A percentile compares a stretch with the other conserved stretches of the same genome.
phyloP scores from a whole-genome alignment of 2,888 invertebrate species.

The Zonitis immaculata region DNA sequence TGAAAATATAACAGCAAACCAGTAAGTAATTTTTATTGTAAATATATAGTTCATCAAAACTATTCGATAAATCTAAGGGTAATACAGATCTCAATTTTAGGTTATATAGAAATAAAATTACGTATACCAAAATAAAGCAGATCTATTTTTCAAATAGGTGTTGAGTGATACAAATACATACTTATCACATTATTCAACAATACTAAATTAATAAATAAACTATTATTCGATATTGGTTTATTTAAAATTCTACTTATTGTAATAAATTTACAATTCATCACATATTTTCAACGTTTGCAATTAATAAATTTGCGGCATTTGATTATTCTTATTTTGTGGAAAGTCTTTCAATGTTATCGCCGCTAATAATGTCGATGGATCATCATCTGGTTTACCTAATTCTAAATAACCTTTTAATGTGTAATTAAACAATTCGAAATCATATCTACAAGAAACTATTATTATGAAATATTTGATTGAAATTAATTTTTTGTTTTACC shows the following conservation, averaged over 20 bases:
- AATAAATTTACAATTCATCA: too few species aligned
- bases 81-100: too few species aligned
- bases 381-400: conserved; percentile 50
- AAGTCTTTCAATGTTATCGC: conserved; percentile 42
- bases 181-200: conserved; percentile 16
- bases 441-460: conserved; percentile 60
- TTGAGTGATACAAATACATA: conserved; percentile 9
- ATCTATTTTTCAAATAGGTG: not conserved
- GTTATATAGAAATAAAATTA: not conserved
- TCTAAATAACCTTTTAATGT: conserved; percentile 67
- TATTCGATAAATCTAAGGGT: too few species aligned
- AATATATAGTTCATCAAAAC: too few species aligned
- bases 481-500: too few species aligned
- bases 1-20: conserved; percentile 22
- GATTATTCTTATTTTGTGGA: conserved; percentile 22
- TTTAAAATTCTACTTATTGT: too few species aligned
- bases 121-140: not conserved
- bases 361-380: conserved; percentile 41
- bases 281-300: too few species aligned
- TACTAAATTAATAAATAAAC: too few species aligned
- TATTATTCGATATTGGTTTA: too few species aligned
- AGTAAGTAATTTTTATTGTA: too few species aligned
- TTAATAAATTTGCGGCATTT: conserved; percentile 29
- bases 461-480: not conserved
- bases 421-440: conserved; percentile 85